phyloP scores from a whole-genome alignment of 2,888 invertebrate genomes.

The Horisme vitalbata region DNA sequence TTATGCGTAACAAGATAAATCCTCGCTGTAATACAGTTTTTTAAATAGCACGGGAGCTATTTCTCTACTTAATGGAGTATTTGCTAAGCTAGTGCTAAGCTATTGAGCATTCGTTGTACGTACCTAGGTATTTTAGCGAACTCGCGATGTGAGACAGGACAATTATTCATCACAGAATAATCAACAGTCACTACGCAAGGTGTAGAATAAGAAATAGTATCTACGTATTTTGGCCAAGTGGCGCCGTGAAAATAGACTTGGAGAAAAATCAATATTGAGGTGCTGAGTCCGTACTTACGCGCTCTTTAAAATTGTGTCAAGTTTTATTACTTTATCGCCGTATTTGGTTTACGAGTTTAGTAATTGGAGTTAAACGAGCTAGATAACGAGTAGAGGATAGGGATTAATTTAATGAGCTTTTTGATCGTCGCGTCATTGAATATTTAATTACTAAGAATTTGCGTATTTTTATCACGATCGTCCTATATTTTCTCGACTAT shows the following conservation, averaged over 20 bases:
- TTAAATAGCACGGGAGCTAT: too few relatives aligned
- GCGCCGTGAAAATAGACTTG: constrained; percentile 63
- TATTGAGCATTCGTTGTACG: too few relatives aligned
- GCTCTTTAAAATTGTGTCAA: constrained; percentile 66
- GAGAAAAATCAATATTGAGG: constrained; percentile 63
- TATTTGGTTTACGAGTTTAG: constrained; percentile 20
- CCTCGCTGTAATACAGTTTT: too few relatives aligned
- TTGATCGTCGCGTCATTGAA: too few relatives aligned
- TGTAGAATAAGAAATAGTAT: constrained; percentile 5
- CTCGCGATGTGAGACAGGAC: neutral
- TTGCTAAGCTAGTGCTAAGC: too few relatives aligned
- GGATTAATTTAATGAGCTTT: neutral
- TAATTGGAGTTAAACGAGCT: constrained; percentile 17
- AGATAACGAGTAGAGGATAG: constrained; percentile 7
- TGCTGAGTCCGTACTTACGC: constrained; percentile 43
- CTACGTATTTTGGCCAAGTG: constrained; percentile 51
- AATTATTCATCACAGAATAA: constrained; percentile 1
- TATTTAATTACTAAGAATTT: too few relatives aligned
- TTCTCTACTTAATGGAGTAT: too few relatives aligned
- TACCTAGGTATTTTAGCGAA: neutral
- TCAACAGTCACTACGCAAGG: neutral
- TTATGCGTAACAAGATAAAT: too few relatives aligned
- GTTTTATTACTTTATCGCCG: constrained; percentile 49
- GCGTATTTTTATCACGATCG: too few relatives aligned
- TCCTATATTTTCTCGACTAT: too few relatives aligned